Conservation (phyloP, 2,888 invertebrate species). For the Callinectes sapidus region DNA sequence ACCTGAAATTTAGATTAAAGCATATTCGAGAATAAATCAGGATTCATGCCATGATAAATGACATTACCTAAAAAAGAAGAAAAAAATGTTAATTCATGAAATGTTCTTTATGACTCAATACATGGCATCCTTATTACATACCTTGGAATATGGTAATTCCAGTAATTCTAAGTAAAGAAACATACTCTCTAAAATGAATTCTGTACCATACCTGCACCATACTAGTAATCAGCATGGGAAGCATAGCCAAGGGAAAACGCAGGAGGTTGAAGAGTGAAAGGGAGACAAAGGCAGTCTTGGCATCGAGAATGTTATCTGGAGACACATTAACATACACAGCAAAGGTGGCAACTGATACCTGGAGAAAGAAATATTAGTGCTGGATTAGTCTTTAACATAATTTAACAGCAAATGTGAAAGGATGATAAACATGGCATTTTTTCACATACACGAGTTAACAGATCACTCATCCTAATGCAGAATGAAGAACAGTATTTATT, state of each 20-base stretch:
- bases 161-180: no score
- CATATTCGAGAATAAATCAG: not conserved
- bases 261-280: slow-evolving; percentile 91
- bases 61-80: not conserved
- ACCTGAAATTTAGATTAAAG: not conserved
- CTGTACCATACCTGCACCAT: slow-evolving; percentile 83
- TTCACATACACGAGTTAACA: not conserved
- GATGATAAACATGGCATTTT: not conserved
- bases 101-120: not conserved
- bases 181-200: no score
- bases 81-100: not conserved
- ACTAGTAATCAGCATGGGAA: slow-evolving; percentile 86
- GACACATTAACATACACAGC: slow-evolving; percentile 75
- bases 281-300: slow-evolving; percentile 90
- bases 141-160: no score
- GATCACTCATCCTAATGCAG: no score
- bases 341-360: slow-evolving; percentile 72
- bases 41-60: not conserved
- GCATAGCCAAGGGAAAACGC: slow-evolving; percentile 88
- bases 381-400: not conserved
- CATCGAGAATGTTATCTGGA: slow-evolving; percentile 84
- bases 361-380: not conserved
- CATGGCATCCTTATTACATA: no score
- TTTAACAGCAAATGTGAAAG: not conserved
- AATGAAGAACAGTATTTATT: no score